A percentile compares a stretch with the other conserved stretches of the same genome.
phyloP scores from a whole-genome alignment of 2,113 vertebrate genomes.

The Esox niger region DNA sequence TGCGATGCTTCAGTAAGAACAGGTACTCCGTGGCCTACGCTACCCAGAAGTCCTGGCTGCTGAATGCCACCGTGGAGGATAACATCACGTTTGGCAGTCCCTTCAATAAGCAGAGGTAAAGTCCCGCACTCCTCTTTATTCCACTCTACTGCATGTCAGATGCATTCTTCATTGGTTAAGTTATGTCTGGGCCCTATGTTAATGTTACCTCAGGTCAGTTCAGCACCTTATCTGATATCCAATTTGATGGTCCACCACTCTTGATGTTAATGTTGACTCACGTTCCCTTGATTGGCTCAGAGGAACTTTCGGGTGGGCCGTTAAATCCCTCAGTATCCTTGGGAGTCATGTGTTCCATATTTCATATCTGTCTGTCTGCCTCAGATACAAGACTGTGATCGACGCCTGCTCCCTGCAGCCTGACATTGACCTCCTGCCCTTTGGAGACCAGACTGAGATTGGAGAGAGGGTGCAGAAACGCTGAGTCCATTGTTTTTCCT shows the following conservation, averaged over 20 bases:
- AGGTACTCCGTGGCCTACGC: slow-evolving; percentile 94
- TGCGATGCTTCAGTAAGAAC: slow-evolving; percentile 76
- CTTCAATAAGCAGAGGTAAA: slow-evolving; percentile 93
- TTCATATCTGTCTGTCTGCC: slow-evolving; percentile 5
- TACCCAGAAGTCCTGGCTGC: slow-evolving; percentile 95
- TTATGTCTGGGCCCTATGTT: no score
- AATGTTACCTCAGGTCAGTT: no score
- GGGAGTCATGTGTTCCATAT: background rate
- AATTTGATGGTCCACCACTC: no score
- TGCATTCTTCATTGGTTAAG: no score
- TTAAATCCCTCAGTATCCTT: no score
- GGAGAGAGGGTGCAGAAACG: slow-evolving; percentile 84
- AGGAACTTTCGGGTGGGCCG: no score
- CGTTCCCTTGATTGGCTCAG: no score
- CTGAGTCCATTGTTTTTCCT: no score
- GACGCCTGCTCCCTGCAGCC: slow-evolving; percentile 96
- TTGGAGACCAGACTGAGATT: slow-evolving; percentile 98
- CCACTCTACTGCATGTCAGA: no score
- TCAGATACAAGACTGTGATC: slow-evolving; percentile 94
- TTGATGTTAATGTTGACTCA: no score
- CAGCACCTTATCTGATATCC: no score
- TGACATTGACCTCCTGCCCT: slow-evolving; percentile 95
- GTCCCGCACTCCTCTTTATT: background rate
- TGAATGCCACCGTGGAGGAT: slow-evolving; percentile 95
- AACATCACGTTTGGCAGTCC: slow-evolving; percentile 96